phyloP scores from a whole-genome alignment of 1,140 invertebrate genomes.

The Dendroctonus ponderosae region DNA sequence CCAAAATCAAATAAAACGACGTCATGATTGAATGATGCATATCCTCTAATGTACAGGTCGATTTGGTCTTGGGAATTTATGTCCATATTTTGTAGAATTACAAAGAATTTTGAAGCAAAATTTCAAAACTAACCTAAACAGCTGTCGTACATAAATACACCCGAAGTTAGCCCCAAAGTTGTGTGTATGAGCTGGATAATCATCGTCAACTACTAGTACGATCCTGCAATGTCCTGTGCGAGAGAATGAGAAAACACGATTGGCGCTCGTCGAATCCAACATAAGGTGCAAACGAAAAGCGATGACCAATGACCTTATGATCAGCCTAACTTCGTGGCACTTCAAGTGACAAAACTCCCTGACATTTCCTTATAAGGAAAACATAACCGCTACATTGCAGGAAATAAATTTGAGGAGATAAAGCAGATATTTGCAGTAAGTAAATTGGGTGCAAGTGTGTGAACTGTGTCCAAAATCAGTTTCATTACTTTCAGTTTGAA shows the following conservation, averaged over 20 bases:
- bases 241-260: too few relatives aligned
- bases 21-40: constrained; percentile 39
- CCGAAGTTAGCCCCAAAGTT: neutral
- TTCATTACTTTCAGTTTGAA: neutral
- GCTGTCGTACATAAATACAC: neutral
- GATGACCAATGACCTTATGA: too few relatives aligned
- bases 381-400: constrained; percentile 41
- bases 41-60: constrained; percentile 13
- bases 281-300: too few relatives aligned
- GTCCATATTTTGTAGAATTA: constrained; percentile 12
- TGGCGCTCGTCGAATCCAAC: too few relatives aligned
- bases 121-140: neutral
- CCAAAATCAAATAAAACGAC: constrained; percentile 45
- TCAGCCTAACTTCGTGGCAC: too few relatives aligned
- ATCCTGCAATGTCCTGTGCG: too few relatives aligned
- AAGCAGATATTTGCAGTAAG: constrained; percentile 15
- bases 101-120: constrained; percentile 6
- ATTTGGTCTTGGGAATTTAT: neutral
- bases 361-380: constrained; percentile 42
- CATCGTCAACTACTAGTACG: too few relatives aligned
- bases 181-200: too few relatives aligned
- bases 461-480: too few relatives aligned
- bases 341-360: neutral
- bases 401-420: neutral
- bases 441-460: constrained; percentile 4